A percentile compares a stretch with the other conserved stretches of the same genome.
Conservation (phyloP, 2,113 vertebrate genomes). For the Arizona elegans region DNA sequence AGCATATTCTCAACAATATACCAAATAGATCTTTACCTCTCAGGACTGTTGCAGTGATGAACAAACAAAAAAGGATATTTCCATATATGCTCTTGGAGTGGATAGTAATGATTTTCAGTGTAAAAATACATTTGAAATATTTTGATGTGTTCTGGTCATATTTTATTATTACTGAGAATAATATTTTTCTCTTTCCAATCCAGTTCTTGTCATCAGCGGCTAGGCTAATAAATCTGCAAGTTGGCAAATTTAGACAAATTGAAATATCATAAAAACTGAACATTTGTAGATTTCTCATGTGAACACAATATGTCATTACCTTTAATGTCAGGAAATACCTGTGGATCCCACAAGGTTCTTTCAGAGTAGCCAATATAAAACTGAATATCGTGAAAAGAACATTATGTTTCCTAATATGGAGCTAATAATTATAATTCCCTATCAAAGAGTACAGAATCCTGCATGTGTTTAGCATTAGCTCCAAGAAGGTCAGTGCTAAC, state of each 20-base stretch:
- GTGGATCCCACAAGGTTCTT: constrained; percentile 17
- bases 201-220: background rate
- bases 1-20: background rate
- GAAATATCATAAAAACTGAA: background rate
- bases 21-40: background rate
- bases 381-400: constrained; percentile 20
- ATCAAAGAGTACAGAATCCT: constrained; percentile 49
- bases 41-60: background rate
- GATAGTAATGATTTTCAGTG: background rate
- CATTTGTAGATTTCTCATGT: background rate
- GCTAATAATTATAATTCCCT: constrained; percentile 61
- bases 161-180: background rate
- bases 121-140: background rate
- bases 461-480: constrained; percentile 66
- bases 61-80: background rate
- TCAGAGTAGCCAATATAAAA: constrained; percentile 28
- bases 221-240: background rate
- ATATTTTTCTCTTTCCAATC: background rate
- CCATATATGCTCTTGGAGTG: background rate
- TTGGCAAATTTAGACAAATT: background rate
- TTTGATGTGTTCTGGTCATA: background rate
- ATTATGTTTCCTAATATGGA: constrained; percentile 59
- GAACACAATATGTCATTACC: background rate
- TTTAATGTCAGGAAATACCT: background rate
- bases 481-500: constrained; percentile 61